Conservation (phyloP, 2,113 vertebrate species). For the Microtus ochrogaster region DNA sequence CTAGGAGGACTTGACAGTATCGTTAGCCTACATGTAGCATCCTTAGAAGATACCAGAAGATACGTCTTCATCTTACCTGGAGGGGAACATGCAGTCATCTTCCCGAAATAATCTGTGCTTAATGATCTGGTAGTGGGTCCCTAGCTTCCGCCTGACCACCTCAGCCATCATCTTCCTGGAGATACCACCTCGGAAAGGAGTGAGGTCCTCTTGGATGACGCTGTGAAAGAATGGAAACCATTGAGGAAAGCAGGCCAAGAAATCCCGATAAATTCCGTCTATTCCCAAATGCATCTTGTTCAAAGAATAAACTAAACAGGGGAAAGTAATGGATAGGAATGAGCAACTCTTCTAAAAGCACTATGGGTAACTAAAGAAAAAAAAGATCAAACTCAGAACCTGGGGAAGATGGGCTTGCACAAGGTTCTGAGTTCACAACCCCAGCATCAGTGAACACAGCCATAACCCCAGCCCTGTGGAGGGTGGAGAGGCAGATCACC, state of each 20-base stretch:
- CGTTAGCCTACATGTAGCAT: not conserved
- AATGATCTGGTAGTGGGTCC: slow-evolving; percentile 97
- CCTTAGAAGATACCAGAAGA: not conserved
- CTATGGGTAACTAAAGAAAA: not conserved
- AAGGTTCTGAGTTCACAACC: not conserved
- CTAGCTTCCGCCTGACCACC: slow-evolving; percentile 90
- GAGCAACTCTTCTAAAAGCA: not conserved
- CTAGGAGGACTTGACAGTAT: not conserved
- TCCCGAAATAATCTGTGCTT: slow-evolving; percentile 94
- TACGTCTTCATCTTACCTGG: slow-evolving; percentile 88
- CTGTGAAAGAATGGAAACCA: slow-evolving; percentile 83
- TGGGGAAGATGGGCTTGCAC: not conserved
- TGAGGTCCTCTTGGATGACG: slow-evolving; percentile 91
- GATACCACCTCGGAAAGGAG: slow-evolving; percentile 91
- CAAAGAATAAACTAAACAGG: not conserved
- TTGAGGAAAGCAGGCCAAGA: not conserved
- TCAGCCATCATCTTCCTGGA: slow-evolving; percentile 90
- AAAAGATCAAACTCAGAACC: not conserved
- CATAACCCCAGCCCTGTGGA: not conserved
- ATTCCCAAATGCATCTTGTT: not conserved
- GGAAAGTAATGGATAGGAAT: not conserved
- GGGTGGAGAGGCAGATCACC: not conserved
- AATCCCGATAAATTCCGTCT: not conserved
- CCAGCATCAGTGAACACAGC: not conserved
- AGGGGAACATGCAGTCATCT: slow-evolving; percentile 96